Percentiles rank a stretch among this genome's conserved stretches.
phyloP scores from a whole-genome alignment of 35 echinoderm and acorn worm genomes.

The Lytechinus pictus region DNA sequence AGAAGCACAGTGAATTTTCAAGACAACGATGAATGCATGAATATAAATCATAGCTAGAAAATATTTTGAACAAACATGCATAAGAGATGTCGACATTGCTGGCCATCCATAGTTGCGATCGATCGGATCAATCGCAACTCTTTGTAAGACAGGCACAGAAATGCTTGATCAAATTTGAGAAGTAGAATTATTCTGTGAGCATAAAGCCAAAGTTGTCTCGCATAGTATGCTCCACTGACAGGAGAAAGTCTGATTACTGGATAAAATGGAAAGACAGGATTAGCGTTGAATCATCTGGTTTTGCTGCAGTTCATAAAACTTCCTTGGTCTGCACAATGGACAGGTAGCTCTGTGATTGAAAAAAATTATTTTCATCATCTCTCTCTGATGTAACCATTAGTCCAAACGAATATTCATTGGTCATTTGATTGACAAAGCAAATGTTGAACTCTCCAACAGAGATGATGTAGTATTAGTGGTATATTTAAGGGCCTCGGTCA shows the following conservation, averaged over 20 bases:
- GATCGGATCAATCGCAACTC: too few relatives aligned
- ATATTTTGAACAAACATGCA: too few relatives aligned
- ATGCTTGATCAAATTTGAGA: too few relatives aligned
- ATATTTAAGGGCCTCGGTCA: conserved; percentile 40
- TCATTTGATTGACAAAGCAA: conserved; percentile 57
- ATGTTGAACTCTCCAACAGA: conserved; percentile 56
- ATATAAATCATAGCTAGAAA: too few relatives aligned
- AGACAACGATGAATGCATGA: too few relatives aligned
- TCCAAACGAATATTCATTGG: conserved; percentile 59
- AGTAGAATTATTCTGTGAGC: too few relatives aligned
- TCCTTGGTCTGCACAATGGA: conserved; percentile 49
- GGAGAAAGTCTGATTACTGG: conserved; percentile 61
- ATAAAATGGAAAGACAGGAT: conserved; percentile 61
- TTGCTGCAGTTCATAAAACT: conserved; percentile 45
- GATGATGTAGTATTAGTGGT: conserved; percentile 55
- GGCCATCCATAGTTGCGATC: too few relatives aligned
- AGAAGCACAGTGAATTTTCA: too few relatives aligned
- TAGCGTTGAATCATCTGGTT: background rate
- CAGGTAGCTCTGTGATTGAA: conserved; percentile 51
- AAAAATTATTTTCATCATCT: conserved; percentile 21
- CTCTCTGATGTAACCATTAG: background rate
- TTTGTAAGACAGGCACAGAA: too few relatives aligned
- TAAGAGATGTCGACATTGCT: too few relatives aligned
- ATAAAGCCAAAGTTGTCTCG: conserved; percentile 61
- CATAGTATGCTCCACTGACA: conserved; percentile 64